Conservation (phyloP, 1,140 invertebrate species). For the Homarus americanus region DNA sequence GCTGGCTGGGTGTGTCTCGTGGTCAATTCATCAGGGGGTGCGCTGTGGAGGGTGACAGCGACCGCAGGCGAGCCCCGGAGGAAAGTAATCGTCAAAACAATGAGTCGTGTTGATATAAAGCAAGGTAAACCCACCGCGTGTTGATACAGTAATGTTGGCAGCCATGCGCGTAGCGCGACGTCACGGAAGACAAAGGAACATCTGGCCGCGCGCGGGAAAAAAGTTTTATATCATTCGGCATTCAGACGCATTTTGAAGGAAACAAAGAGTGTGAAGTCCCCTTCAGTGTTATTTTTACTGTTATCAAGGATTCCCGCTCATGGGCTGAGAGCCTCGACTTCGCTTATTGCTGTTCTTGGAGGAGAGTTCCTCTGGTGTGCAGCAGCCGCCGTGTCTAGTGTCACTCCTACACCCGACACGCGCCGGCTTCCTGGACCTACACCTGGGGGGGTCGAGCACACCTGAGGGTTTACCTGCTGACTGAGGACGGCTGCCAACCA, state of each 20-base stretch:
- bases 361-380: neutral
- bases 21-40: neutral
- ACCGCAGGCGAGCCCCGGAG: neutral
- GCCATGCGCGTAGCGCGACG: conserved; percentile 68
- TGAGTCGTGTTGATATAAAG: conserved; percentile 51
- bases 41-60: conserved; percentile 14
- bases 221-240: conserved; percentile 32
- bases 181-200: conserved; percentile 50
- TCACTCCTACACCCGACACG: no score
- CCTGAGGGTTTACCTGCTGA: no score
- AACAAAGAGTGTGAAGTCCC: conserved; percentile 24
- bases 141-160: conserved; percentile 71
- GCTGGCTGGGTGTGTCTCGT: no score
- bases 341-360: neutral
- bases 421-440: neutral
- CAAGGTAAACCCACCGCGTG: conserved; percentile 46
- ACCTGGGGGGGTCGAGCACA: no score
- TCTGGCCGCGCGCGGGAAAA: conserved; percentile 7
- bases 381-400: no score
- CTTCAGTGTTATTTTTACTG: conserved; percentile 19
- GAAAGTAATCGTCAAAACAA: conserved; percentile 62
- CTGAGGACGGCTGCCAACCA: no score
- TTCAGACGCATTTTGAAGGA: conserved; percentile 28
- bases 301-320: conserved; percentile 7
- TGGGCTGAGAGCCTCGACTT: neutral